Base-by-base conservation (phyloP, 2,113 vertebrate genomes). In the Poeciliopsis turrubarensis region DNA sequence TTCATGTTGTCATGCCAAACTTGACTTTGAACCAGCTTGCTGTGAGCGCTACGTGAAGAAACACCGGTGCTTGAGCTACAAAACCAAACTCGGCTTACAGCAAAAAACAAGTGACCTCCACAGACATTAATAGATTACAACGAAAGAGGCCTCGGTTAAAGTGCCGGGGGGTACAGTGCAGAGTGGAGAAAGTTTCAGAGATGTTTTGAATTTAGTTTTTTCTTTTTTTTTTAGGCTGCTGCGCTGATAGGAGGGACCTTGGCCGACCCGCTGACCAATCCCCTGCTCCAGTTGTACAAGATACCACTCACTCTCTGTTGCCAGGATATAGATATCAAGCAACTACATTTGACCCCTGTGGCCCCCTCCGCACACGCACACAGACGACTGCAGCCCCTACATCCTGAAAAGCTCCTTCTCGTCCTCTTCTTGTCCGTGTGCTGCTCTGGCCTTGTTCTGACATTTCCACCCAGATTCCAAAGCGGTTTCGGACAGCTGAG, bases 111-210 rank as follows among this genome's bases (percentile, higher is more conserved):
- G 68, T 82, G 37, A 41, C 22, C 25, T 57, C 90, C 93, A 72
- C 12, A 91, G 85, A 74, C 54, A 84, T 75, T 70, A 0, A 67
- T 22, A 77, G 73, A 44, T 83, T 80, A 90, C 65, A 87, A 83
- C 90, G 87, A 92, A 77, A 94, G 89, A 84, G 93, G 89, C 91
- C 88, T 87, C 87, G 89, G 91, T 95, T 95, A 95, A 95, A 97
- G 95, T 94, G 96, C 96, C 92, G 84, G 93, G 93, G 93, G 95
- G 93, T 96, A 95, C 96, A 96, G 94, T 96, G 95, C 94, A 95
- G 94, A 95, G 93, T 96, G 95, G 93, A 92, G 94, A 91, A 94
- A 91, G 93, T 95, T 94, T 91, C 91, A 91, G 94, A 92, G 94
- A 95, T 96, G 95, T 96, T 96, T 95, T 95, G 95, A 94, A 96